Evolutionary conservation across 2,113 vertebrate species (phyloP).

Genomic region (Cygnus buccinator): DNA sequence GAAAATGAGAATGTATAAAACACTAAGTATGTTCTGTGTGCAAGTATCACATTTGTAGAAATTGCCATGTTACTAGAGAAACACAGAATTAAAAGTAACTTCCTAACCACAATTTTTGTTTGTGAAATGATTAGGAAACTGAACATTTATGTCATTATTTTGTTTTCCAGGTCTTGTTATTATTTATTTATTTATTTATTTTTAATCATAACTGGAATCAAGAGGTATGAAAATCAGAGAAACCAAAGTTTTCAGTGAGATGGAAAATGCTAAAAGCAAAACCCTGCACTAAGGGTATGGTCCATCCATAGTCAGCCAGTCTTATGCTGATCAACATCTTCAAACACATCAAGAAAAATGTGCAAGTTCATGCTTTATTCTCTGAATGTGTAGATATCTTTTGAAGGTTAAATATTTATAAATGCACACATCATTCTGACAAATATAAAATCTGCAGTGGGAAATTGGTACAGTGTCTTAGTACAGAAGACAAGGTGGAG

Average conservation of each 20-base stretch:
- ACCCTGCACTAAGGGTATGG: neutral
- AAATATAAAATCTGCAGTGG: neutral
- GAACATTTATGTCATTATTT: neutral
- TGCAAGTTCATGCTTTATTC: neutral
- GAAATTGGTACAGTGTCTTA: neutral
- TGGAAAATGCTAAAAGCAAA: neutral
- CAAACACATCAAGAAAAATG: neutral
- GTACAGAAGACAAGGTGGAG: neutral
- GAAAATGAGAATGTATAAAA: neutral
- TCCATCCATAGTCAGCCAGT: neutral
- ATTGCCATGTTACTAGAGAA: neutral
- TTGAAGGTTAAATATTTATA: neutral
- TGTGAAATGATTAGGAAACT: neutral
- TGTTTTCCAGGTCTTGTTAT: fast-evolving
- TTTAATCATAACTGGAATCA: neutral
- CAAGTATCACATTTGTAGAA: neutral
- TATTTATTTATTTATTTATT: neutral
- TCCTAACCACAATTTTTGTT: neutral
- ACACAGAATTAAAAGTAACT: neutral
- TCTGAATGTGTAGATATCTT: neutral
- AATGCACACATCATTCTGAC: neutral
- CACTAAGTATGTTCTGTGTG: neutral
- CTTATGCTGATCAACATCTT: neutral
- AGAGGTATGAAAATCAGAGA: neutral
- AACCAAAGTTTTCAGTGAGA: neutral